These are phyloP conservation scores for Myathropa florea DNA, from an alignment of 2,888 invertebrate species.

Conservation along the genomic window DNA sequence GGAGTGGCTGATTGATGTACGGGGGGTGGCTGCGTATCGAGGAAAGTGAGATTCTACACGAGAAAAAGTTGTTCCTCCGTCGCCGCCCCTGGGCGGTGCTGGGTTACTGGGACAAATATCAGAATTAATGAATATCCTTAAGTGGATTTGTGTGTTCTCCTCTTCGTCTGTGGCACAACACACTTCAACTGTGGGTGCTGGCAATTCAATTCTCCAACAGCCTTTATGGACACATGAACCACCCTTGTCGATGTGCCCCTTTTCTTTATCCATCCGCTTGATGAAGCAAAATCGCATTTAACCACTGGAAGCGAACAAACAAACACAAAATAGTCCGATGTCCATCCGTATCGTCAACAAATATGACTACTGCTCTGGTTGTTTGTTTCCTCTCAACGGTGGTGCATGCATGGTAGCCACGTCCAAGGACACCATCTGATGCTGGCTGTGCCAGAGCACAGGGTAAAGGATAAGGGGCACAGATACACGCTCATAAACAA, in stretches of 20 bases:
- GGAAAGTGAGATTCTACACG: background rate
- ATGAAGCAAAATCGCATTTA: conserved; percentile 45
- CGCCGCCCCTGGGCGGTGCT: background rate
- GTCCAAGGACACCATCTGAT: conserved; percentile 21
- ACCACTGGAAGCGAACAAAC: conserved; percentile 15
- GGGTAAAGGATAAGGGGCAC: background rate
- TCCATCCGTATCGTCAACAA: conserved; percentile 40
- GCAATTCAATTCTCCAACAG: background rate
- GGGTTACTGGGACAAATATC: conserved; percentile 20
- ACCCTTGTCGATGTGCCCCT: background rate
- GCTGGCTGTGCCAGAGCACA: background rate
- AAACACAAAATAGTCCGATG: background rate
- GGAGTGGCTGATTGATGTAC: conserved; percentile 18
- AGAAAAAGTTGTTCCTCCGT: background rate
- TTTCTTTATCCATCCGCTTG: conserved; percentile 14
- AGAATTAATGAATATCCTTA: conserved; percentile 34
- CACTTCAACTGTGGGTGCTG: background rate
- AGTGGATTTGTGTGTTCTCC: conserved; percentile 46
- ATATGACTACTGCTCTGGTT: conserved; percentile 24
- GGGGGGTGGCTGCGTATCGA: background rate
- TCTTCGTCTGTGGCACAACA: background rate
- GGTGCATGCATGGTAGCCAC: background rate
- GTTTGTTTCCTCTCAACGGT: conserved; percentile 17
- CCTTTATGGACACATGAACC: background rate
- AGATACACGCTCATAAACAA: conserved; percentile 20